phyloP scores from a whole-genome alignment of 1,140 invertebrate genomes.

The Ceratina australensis region DNA sequence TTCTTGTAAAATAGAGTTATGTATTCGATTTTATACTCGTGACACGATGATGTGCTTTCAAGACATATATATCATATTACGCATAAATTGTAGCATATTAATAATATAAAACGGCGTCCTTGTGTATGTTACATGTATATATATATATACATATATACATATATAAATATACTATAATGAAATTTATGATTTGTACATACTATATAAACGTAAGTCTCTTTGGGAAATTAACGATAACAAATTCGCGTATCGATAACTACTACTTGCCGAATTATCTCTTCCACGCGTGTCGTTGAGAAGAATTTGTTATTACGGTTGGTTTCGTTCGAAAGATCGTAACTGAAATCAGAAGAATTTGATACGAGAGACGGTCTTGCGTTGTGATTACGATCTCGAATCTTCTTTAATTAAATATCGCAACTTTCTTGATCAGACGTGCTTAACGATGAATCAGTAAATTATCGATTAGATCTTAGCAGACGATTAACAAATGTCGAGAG shows the following conservation, averaged over 20 bases:
- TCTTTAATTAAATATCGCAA: conserved; percentile 6
- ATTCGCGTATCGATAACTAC: conserved; percentile 24
- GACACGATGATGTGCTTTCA: conserved; percentile 49
- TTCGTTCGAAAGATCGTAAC: conserved; percentile 9
- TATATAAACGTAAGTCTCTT: conserved; percentile 47
- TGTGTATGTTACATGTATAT: conserved; percentile 44
- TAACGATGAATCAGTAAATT: background rate
- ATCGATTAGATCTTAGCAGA: too few species aligned
- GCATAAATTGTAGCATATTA: conserved; percentile 46
- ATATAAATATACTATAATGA: conserved; percentile 23
- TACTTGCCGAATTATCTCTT: conserved; percentile 8
- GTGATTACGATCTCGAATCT: background rate
- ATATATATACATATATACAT: conserved; percentile 42
- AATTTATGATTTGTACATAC: conserved; percentile 60
- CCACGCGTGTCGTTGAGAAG: background rate
- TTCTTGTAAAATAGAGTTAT: conserved; percentile 52
- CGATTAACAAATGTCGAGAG: background rate
- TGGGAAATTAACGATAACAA: conserved; percentile 20
- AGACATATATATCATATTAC: conserved; percentile 13
- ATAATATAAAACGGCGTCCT: conserved; percentile 22
- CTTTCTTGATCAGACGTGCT: background rate
- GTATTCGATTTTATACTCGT: conserved; percentile 53
- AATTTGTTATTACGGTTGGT: background rate
- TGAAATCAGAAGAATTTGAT: conserved; percentile 44
- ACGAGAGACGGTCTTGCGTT: conserved; percentile 47